A percentile compares a stretch with the other conserved stretches of the same genome.
phyloP scores from a whole-genome alignment of 2,797 vertebrate species.

The Clarias platycephalus region DNA sequence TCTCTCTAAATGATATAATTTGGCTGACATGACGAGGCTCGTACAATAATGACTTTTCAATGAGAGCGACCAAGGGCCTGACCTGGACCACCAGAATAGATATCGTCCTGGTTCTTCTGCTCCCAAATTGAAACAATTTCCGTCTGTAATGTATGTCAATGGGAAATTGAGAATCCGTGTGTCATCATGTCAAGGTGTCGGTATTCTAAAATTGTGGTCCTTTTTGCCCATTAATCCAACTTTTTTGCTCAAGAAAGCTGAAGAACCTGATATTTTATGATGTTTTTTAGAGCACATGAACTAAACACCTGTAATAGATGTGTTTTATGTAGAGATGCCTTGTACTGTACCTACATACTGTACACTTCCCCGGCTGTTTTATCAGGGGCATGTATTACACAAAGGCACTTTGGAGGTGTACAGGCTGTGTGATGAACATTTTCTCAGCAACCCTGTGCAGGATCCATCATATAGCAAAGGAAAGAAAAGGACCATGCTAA shows the following conservation, averaged over 20 bases:
- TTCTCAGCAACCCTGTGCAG: not conserved
- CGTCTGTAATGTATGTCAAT: conserved; percentile 13
- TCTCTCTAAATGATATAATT: conserved; percentile 32
- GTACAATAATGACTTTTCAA: conserved; percentile 31
- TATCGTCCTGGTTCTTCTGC: conserved; percentile 24
- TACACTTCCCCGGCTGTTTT: not conserved
- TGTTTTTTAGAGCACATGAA: not conserved
- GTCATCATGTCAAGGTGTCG: not conserved
- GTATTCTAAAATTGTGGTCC: not conserved
- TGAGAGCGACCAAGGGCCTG: conserved; percentile 31
- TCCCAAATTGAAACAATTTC: not conserved
- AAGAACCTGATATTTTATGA: not conserved
- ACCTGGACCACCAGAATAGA: conserved; percentile 20
- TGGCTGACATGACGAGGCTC: conserved; percentile 27
- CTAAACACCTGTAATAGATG: too few relatives aligned
- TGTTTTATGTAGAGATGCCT: not conserved
- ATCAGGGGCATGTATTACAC: not conserved
- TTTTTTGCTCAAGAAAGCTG: not conserved
- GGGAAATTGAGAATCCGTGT: conserved; percentile 16
- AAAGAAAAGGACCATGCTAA: too few relatives aligned
- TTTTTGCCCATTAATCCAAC: not conserved
- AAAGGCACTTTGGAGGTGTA: not conserved
- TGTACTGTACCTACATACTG: not conserved
- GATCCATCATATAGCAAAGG: not conserved
- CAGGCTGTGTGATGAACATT: not conserved